Conservation (phyloP, 2,888 invertebrate species). For the Chelonus formosanus region DNA sequence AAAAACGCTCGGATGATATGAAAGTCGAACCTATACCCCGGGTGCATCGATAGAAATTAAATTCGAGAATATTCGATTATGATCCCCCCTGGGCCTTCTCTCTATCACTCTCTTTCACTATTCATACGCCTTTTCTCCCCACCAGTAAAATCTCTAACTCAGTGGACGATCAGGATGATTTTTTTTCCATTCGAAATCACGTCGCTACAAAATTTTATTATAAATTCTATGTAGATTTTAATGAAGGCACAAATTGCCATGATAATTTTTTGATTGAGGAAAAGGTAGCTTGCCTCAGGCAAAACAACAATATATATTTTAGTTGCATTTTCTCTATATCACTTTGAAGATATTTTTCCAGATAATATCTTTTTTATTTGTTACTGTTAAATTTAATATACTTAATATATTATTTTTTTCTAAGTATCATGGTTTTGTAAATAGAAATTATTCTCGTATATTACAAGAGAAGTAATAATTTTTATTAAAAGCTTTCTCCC, state of each 20-base stretch:
- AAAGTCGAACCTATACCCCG: slow-evolving; percentile 57
- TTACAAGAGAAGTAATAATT: no score
- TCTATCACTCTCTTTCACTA: slow-evolving; percentile 24
- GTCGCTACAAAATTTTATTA: slow-evolving; percentile 36
- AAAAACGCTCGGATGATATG: slow-evolving; percentile 61
- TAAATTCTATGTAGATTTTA: slow-evolving; percentile 32
- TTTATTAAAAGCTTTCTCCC: no score
- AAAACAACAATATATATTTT: neutral
- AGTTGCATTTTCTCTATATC: neutral
- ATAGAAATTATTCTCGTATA: no score
- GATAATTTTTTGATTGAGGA: slow-evolving; percentile 22
- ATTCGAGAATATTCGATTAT: slow-evolving; percentile 65
- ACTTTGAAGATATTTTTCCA: no score
- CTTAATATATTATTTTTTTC: no score
- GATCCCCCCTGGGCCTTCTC: slow-evolving; percentile 43
- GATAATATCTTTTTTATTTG: no score
- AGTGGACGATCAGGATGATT: slow-evolving; percentile 38
- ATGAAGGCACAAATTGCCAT: slow-evolving; percentile 32
- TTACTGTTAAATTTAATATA: no score
- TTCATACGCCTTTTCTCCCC: slow-evolving; percentile 10
- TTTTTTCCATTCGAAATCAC: slow-evolving; percentile 30
- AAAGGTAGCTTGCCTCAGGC: slow-evolving; percentile 1
- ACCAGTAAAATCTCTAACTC: slow-evolving; percentile 41
- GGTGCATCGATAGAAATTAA: slow-evolving; percentile 62
- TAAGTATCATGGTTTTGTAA: no score